Percentiles rank a stretch among this genome's conserved stretches.
Evolutionary conservation across 2,888 invertebrate species (phyloP).

Genomic region (Venusia cambrica): DNA sequence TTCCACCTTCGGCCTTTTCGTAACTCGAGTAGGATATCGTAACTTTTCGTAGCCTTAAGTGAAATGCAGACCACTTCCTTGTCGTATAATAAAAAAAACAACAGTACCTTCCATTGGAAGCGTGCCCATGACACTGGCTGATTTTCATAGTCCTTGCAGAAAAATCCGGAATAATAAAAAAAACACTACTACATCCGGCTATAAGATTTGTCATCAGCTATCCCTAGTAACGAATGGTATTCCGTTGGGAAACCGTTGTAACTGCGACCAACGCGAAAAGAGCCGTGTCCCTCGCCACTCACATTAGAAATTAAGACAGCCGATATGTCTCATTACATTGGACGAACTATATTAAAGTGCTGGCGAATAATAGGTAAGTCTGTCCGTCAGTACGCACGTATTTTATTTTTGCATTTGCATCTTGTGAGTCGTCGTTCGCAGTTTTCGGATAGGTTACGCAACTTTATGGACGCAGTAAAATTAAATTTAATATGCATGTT

Average conservation of each 20-base stretch:
- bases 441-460: conserved; percentile 7
- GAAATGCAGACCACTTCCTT: too few species aligned
- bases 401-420: conserved; percentile 21
- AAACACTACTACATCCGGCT: conserved; percentile 8
- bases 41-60: too few species aligned
- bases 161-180: neutral
- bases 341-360: conserved; percentile 70
- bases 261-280: conserved; percentile 48
- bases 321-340: conserved; percentile 58
- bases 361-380: conserved; percentile 75
- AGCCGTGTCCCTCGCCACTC: conserved; percentile 35
- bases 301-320: conserved; percentile 35
- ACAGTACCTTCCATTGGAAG: too few species aligned
- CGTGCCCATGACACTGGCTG: too few species aligned
- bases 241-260: conserved; percentile 78
- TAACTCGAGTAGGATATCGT: too few species aligned
- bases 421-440: conserved; percentile 9
- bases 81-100: too few species aligned
- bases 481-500: conserved; percentile 28
- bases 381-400: conserved; percentile 40
- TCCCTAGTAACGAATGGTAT: conserved; percentile 50
- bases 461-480: conserved; percentile 5
- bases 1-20: too few species aligned
- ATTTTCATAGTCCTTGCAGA: neutral
- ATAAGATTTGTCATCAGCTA: conserved; percentile 5